phyloP scores from a whole-genome alignment of 2,113 vertebrate species.

The Gymnocephalus cernua region DNA sequence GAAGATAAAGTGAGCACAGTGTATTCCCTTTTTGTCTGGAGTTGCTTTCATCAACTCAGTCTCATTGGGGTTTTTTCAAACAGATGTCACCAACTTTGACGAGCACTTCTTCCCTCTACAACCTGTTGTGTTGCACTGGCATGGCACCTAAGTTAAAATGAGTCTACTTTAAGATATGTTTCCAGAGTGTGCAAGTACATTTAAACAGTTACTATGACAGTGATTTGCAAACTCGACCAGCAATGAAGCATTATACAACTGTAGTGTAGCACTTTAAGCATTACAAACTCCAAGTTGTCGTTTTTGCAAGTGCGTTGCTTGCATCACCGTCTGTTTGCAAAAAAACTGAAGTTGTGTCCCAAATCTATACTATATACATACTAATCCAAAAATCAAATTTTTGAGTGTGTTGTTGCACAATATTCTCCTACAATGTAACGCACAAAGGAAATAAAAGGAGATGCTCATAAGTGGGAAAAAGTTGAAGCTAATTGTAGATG shows the following conservation, averaged over 20 bases:
- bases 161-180: neutral
- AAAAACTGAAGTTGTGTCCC: constrained; percentile 16
- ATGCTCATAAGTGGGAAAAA: neutral
- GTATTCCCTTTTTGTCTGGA: neutral
- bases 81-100: neutral
- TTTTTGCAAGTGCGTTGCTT: constrained; percentile 35
- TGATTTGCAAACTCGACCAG: constrained; percentile 45
- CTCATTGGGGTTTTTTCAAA: neutral
- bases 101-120: neutral
- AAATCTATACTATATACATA: constrained; percentile 3
- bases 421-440: neutral
- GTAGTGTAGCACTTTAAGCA: constrained; percentile 51
- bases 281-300: constrained; percentile 19
- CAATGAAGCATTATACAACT: constrained; percentile 27
- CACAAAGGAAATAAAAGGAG: too few species aligned
- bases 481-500: too few species aligned
- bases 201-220: constrained; percentile 36
- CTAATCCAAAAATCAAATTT: neutral
- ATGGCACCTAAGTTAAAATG: neutral
- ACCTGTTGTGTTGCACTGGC: neutral
- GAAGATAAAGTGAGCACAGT: neutral
- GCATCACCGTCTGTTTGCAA: constrained; percentile 22
- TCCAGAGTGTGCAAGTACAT: constrained; percentile 15
- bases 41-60: neutral
- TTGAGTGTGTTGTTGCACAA: neutral